A percentile compares a stretch with the other conserved stretches of the same genome.
These are phyloP conservation scores for Diplodus sargus DNA, from an alignment of 2,797 vertebrate genomes.

Conservation along the genomic window DNA sequence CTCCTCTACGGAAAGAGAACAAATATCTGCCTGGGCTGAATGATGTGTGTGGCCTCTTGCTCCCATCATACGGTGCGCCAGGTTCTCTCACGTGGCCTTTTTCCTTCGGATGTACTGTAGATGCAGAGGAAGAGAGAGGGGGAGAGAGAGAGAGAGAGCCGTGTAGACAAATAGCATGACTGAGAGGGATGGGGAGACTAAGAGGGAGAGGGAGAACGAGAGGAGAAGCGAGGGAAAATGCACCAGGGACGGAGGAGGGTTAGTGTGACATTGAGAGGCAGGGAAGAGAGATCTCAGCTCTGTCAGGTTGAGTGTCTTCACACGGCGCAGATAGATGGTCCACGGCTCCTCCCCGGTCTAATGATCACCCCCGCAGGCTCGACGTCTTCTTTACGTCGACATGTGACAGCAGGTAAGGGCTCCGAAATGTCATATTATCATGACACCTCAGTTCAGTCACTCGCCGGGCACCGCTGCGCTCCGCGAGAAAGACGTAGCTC, in stretches of 20 bases:
- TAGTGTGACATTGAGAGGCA: constrained; percentile 69
- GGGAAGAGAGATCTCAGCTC: constrained; percentile 56
- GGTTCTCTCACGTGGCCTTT: constrained; percentile 54
- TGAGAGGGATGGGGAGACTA: constrained; percentile 44
- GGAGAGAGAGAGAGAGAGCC: constrained; percentile 20
- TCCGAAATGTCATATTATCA: constrained; percentile 44
- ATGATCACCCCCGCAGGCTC: constrained; percentile 58
- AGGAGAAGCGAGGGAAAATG: constrained; percentile 52
- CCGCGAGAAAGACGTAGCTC: neutral
- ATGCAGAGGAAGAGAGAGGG: constrained; percentile 22
- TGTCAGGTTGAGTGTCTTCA: constrained; percentile 54
- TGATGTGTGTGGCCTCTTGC: constrained; percentile 64
- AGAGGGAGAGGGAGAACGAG: constrained; percentile 42
- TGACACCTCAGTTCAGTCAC: constrained; percentile 7
- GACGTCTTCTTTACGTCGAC: constrained; percentile 40
- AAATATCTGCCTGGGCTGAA: constrained; percentile 71
- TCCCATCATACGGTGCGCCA: constrained; percentile 26
- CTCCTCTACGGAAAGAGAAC: constrained; percentile 66
- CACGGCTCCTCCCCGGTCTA: constrained; percentile 48
- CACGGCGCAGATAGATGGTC: constrained; percentile 35
- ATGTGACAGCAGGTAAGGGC: constrained; percentile 27
- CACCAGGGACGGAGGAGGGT: constrained; percentile 52
- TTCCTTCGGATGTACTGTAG: constrained; percentile 25
- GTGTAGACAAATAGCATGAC: constrained; percentile 47
- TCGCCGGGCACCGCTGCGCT: neutral